Conservation (phyloP, 2,113 vertebrate genomes). For the Cottus gobio region DNA sequence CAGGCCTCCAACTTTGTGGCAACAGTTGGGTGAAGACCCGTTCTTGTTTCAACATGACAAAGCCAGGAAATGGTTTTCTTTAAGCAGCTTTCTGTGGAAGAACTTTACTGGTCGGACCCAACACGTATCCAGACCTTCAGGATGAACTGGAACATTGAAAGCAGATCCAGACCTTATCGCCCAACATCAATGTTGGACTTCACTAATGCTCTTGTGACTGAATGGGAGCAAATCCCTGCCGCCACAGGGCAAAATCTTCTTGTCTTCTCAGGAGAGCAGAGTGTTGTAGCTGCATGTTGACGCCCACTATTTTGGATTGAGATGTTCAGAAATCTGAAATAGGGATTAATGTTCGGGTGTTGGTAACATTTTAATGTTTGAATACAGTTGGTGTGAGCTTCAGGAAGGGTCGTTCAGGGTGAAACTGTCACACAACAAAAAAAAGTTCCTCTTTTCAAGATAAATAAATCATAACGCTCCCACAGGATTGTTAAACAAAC, state of each 20-base stretch:
- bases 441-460: constrained; percentile 53
- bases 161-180: neutral
- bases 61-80: neutral
- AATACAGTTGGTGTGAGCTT: neutral
- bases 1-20: neutral
- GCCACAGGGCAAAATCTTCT: neutral
- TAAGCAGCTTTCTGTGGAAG: neutral
- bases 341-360: neutral
- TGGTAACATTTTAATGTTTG: neutral
- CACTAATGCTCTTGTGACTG: neutral
- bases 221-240: neutral
- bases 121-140: neutral
- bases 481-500: constrained; percentile 60
- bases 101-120: neutral
- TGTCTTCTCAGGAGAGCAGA: neutral
- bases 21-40: neutral
- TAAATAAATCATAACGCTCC: constrained; percentile 57
- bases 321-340: neutral
- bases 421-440: constrained; percentile 33
- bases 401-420: neutral
- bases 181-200: neutral
- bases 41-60: neutral
- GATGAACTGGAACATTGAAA: neutral
- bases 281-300: neutral
- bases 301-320: neutral